Evolutionary conservation across 2,797 vertebrate genomes (phyloP), one percentile per base, ranked within the genome.

Genomic region (Carcharodon carcharias): DNA sequence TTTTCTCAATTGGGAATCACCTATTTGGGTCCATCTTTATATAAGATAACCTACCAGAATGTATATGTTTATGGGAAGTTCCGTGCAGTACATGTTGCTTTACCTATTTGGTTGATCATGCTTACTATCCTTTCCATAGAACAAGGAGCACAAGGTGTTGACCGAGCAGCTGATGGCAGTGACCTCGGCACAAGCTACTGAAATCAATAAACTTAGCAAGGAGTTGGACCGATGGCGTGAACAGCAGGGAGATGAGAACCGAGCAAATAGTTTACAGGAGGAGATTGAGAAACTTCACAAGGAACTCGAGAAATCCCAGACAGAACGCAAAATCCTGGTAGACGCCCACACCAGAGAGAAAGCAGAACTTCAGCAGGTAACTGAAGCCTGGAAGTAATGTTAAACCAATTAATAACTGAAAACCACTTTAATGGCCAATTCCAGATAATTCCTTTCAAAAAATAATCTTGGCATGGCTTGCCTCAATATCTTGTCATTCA

Each of bases 121-220:
- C 63, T 61, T 31, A 26, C 73, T 11, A 95, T 77, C 50, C 14
- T 77, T 77, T 95, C 94, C 94, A n/a, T 97, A 99, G 99, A 98
- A 97, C 96, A 98, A 99, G 96, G 99, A 99, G 63, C 97, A 97
- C 96, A 98, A 97, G 88, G 96, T 91, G 0, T 98, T 99, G 97
- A 98, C 97, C 0, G 98, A 99, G 97, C 98, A 99, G 97, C 97
- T 99, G 95, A 96, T 96, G 0, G 0, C 35, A 0, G 96, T 97
- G 5, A 98, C 98, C 0, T 61, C 96, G 11, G n/a, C 89, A 0
- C 97, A 98, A 96, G 96, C 97, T 28, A 96, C 97, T 0, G 99
- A 99, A 97, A 97, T 99, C 18, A 97, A 96, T 96, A 99, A 98
- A 96, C 98, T 99, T 97, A 98, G 98, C 97, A 98, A 98, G 97